Evolutionary conservation across 2,888 invertebrate genomes (phyloP).

Genomic region (Podotricha telesiphe): DNA sequence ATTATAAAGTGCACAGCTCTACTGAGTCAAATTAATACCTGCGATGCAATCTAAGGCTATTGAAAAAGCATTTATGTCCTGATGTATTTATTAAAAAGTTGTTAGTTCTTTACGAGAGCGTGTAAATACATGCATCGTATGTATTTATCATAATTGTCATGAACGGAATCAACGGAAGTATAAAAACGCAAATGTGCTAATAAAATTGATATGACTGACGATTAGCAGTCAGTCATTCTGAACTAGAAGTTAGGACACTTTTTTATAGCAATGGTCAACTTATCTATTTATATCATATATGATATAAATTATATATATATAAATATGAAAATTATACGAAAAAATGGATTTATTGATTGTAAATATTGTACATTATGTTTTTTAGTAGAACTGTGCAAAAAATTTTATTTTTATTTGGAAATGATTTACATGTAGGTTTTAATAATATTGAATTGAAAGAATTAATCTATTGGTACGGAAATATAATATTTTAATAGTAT

Average conservation of each 20-base stretch:
- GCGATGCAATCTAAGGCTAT: constrained; percentile 70
- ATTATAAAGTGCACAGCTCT: constrained; percentile 66
- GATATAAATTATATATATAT: too few species aligned
- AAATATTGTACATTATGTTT: too few species aligned
- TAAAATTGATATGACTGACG: background rate
- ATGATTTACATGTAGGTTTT: too few species aligned
- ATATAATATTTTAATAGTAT: too few species aligned
- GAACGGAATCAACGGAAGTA: constrained; percentile 33
- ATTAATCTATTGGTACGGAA: too few species aligned
- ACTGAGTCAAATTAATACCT: constrained; percentile 72
- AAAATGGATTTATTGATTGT: too few species aligned
- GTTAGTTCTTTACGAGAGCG: constrained; percentile 67
- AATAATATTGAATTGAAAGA: too few species aligned
- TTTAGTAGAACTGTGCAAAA: too few species aligned
- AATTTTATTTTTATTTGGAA: too few species aligned
- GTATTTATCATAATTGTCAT: constrained; percentile 45
- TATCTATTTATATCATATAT: too few species aligned
- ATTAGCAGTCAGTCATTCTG: background rate
- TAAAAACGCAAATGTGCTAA: constrained; percentile 18
- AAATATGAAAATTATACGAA: too few species aligned
- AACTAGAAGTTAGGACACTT: background rate
- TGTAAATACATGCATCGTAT: constrained; percentile 28
- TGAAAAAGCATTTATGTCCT: constrained; percentile 73
- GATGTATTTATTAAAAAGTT: constrained; percentile 82
- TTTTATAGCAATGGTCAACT: too few species aligned